Evolutionary conservation across 2,888 invertebrate genomes (phyloP).

Genomic region (Lingula anatina): DNA sequence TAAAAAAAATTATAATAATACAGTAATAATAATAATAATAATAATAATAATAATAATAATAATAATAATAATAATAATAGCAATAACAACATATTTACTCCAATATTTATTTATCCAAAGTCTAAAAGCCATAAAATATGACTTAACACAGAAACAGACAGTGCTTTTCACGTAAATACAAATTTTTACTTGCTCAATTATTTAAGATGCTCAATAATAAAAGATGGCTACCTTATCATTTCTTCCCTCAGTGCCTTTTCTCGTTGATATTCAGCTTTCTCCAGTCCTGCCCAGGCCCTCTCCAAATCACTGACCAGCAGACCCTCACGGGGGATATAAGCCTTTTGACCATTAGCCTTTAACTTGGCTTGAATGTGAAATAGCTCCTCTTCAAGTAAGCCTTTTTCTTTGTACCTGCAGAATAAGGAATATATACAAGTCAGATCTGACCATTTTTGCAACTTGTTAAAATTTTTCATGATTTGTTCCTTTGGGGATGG

Average conservation of each 20-base stretch:
- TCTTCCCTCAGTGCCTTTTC: conserved; percentile 90
- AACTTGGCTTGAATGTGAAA: conserved; percentile 95
- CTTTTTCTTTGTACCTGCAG: conserved; percentile 84
- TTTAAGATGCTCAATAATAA: background rate
- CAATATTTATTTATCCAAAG: no score
- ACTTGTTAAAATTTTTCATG: background rate
- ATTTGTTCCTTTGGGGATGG: background rate
- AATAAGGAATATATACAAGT: conserved; percentile 1
- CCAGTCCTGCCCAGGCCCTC: conserved; percentile 86
- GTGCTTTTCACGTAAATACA: no score
- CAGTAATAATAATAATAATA: no score
- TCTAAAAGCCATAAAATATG: no score
- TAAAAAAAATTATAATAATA: no score
- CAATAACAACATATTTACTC: no score
- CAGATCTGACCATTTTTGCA: no score
- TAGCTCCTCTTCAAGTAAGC: conserved; percentile 85
- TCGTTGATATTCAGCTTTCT: conserved; percentile 87
- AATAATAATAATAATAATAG: no score
- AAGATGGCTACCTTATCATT: conserved; percentile 67
- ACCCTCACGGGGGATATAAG: conserved; percentile 60
- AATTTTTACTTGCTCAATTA: background rate
- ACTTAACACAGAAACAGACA: no score
- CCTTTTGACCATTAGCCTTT: conserved; percentile 72
- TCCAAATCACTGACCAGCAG: conserved; percentile 92
- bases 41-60: no score